Evolutionary conservation across 2,797 vertebrate species (phyloP).

Genomic region (Melanotaenia nigrans): DNA sequence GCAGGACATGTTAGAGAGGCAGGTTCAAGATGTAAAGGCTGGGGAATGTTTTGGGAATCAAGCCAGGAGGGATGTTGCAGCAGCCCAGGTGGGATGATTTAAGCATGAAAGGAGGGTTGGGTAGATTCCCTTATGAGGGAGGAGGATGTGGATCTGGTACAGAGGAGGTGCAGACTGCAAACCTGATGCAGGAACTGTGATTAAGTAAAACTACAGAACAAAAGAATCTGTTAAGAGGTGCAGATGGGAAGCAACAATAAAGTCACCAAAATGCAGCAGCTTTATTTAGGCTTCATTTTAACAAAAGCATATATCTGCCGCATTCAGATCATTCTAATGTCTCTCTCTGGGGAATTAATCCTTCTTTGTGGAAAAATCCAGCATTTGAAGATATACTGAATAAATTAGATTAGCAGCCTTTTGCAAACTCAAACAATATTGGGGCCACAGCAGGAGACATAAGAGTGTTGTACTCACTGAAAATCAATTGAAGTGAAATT

Average conservation of each 20-base stretch:
- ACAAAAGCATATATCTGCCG: slow-evolving; percentile 13
- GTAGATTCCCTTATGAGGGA: slow-evolving; percentile 51
- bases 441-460: slow-evolving; percentile 28
- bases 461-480: slow-evolving; percentile 22
- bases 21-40: slow-evolving; percentile 53
- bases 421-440: slow-evolving; percentile 16
- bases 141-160: slow-evolving; percentile 23
- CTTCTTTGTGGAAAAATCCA: slow-evolving; percentile 17
- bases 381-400: slow-evolving; percentile 29
- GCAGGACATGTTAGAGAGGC: slow-evolving; percentile 6
- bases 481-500: slow-evolving; percentile 27
- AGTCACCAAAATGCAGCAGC: slow-evolving; percentile 8
- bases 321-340: slow-evolving; percentile 34
- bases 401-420: slow-evolving; percentile 34
- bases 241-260: slow-evolving; percentile 23
- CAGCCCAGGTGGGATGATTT: slow-evolving; percentile 65
- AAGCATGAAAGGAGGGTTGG: slow-evolving; percentile 68
- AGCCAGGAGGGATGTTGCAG: slow-evolving; percentile 70
- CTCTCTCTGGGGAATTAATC: slow-evolving; percentile 32
- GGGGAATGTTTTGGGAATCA: slow-evolving; percentile 65
- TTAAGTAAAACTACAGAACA: slow-evolving; percentile 6
- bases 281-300: slow-evolving; percentile 19
- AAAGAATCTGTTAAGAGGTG: slow-evolving; percentile 2
- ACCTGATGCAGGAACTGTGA: slow-evolving; percentile 42
- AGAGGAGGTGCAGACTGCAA: slow-evolving; percentile 49